Evolutionary conservation across 1,140 invertebrate genomes (phyloP).

Genomic region (Aphelinus atriplicis): DNA sequence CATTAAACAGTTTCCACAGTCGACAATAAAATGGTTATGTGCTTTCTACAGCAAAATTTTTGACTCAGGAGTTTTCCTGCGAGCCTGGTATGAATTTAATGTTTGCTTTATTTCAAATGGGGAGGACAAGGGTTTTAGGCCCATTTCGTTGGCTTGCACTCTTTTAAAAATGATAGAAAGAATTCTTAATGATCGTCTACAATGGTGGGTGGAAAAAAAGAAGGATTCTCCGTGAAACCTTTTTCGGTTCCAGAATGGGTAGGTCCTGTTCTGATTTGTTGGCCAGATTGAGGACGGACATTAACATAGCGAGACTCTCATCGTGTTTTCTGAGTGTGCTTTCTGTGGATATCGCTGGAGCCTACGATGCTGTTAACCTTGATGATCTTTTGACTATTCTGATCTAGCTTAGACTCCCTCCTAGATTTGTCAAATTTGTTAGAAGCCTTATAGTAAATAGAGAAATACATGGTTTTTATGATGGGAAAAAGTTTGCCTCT

Average conservation of each 20-base stretch:
- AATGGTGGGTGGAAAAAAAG: slow-evolving; percentile 35
- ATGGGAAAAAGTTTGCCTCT: neutral
- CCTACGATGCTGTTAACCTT: neutral
- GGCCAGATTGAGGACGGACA: neutral
- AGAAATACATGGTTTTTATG: neutral
- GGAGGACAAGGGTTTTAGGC: neutral
- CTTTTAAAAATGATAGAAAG: neutral
- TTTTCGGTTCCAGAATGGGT: neutral
- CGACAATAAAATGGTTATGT: neutral
- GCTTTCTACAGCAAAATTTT: neutral
- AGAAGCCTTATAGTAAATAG: neutral
- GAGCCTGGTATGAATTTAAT: neutral
- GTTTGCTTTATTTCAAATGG: neutral
- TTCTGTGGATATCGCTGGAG: neutral
- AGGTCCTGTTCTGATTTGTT: neutral
- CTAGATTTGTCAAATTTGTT: neutral
- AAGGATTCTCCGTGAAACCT: slow-evolving; percentile 45
- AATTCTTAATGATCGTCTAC: neutral
- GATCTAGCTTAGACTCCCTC: neutral
- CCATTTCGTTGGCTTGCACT: neutral
- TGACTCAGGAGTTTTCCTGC: neutral
- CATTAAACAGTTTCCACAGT: neutral
- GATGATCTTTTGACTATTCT: neutral
- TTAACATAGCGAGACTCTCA: too few relatives aligned
- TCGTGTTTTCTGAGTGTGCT: neutral